Conservation (phyloP, 2,797 vertebrate species). For the Lepidocolaptes lacrymiger region DNA sequence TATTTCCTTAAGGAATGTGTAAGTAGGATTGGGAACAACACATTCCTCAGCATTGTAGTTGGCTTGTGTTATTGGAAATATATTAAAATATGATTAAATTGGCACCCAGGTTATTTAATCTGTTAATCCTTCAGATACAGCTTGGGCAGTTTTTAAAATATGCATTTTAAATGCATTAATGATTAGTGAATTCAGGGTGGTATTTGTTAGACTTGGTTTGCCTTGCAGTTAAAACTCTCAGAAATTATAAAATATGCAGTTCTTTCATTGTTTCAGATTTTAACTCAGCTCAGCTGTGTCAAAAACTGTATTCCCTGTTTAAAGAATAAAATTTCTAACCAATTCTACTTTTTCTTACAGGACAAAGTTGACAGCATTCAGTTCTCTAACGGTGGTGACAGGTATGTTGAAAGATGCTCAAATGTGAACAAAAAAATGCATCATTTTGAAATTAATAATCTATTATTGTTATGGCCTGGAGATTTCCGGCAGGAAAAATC, state of each 20-base stretch:
- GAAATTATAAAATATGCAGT: fast-evolving
- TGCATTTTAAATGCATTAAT: not conserved
- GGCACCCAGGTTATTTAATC: not conserved
- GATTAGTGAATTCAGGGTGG: not conserved
- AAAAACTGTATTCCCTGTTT: fast-evolving
- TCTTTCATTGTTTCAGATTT: not conserved
- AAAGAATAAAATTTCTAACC: not conserved
- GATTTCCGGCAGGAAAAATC: not conserved
- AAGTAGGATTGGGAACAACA: not conserved
- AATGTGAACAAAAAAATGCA: not conserved
- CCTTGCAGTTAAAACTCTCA: not conserved
- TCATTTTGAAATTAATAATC: not conserved
- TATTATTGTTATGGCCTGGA: not conserved
- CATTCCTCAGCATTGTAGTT: not conserved
- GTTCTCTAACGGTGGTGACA: slow-evolving; percentile 91
- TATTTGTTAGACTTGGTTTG: not conserved
- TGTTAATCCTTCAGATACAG: not conserved
- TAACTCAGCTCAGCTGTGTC: not conserved
- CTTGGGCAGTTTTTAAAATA: not conserved
- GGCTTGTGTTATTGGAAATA: not conserved
- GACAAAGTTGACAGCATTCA: slow-evolving; percentile 99
- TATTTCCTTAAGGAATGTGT: not conserved
- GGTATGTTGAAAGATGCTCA: slow-evolving; percentile 78
- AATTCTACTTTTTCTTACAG: slow-evolving; percentile 68
- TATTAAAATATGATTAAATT: not conserved